A percentile compares a stretch with the other conserved stretches of the same genome.
Conservation (phyloP, 2,113 vertebrate species). For the Varanus komodoensis region DNA sequence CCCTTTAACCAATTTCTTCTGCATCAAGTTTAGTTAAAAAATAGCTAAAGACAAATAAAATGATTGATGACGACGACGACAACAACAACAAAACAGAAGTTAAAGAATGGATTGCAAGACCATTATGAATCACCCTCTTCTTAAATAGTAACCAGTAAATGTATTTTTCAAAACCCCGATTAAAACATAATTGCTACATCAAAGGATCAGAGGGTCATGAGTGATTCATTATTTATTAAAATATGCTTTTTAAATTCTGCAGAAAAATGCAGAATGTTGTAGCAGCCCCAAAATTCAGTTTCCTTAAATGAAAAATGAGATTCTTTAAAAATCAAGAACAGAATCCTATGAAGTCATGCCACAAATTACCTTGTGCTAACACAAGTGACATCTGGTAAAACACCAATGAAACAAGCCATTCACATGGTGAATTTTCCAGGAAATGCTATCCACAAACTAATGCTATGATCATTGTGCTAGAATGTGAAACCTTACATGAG, state of each 20-base stretch:
- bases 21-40: conserved; percentile 30
- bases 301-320: not conserved
- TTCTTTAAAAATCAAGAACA: not conserved
- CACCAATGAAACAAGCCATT: too few relatives aligned
- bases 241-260: conserved; percentile 26
- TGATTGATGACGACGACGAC: not conserved
- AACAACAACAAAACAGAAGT: conserved; percentile 16
- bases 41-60: not conserved
- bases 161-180: conserved; percentile 45
- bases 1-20: conserved; percentile 32
- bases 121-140: conserved; percentile 22
- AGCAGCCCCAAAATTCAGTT: not conserved
- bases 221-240: not conserved
- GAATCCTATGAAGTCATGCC: too few relatives aligned
- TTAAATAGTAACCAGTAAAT: conserved; percentile 43
- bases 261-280: not conserved
- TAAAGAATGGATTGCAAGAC: conserved; percentile 15
- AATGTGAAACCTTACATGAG: too few relatives aligned
- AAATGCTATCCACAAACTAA: too few relatives aligned
- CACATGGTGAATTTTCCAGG: too few relatives aligned
- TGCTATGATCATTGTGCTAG: too few relatives aligned
- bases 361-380: too few relatives aligned
- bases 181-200: not conserved
- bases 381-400: too few relatives aligned
- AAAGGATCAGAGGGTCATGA: conserved; percentile 26